Conservation (phyloP, 2,797 vertebrate species). For the Acestrorhynchus altus region DNA sequence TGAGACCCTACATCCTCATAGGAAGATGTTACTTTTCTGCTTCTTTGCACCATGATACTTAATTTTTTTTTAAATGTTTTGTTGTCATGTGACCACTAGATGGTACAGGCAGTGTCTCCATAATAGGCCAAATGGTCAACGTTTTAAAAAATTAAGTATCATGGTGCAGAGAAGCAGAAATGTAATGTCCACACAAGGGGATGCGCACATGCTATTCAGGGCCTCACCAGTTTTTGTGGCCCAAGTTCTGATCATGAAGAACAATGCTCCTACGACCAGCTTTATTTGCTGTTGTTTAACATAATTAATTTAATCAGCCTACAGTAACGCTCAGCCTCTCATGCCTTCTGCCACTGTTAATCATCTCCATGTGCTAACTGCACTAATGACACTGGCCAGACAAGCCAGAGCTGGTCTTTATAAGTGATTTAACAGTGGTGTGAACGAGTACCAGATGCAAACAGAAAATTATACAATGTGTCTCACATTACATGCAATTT, state of each 20-base stretch:
- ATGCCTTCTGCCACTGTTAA: constrained; percentile 73
- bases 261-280: constrained; percentile 51
- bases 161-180: too few species aligned
- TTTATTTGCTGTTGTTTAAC: constrained; percentile 76
- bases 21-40: too few species aligned
- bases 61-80: too few species aligned
- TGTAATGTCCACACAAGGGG: too few species aligned
- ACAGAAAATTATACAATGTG: not conserved
- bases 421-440: constrained; percentile 9
- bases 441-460: not conserved
- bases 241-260: constrained; percentile 29
- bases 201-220: too few species aligned
- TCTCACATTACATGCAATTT: too few species aligned
- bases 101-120: too few species aligned
- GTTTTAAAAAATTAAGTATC: too few species aligned
- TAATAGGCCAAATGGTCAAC: too few species aligned
- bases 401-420: constrained; percentile 19
- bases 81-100: too few species aligned
- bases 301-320: constrained; percentile 88
- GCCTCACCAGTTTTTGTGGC: not conserved
- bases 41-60: too few species aligned
- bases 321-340: constrained; percentile 65
- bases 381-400: constrained; percentile 39
- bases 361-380: constrained; percentile 63
- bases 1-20: too few species aligned